Base-by-base conservation (phyloP, 1,140 invertebrate species). In the Aphelinus atriplicis region DNA sequence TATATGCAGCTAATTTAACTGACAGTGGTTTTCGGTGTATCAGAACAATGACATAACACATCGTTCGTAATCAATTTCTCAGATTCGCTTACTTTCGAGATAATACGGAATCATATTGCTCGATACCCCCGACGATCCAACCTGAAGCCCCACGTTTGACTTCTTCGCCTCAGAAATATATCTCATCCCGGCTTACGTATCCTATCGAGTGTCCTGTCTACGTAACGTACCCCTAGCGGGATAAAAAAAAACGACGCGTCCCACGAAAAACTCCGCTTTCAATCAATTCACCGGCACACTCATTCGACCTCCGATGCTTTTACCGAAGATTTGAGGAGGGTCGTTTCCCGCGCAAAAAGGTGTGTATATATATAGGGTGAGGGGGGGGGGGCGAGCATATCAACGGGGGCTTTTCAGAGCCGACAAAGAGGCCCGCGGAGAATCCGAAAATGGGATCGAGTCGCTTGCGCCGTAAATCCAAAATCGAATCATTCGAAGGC, bases 401-500 rank as follows among this genome's bases (percentile, higher is more conserved):
- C 66, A 67, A 48, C 50, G 65, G 4, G 9, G 51, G 4, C 50
- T 58, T 68, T 64, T 9, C 70, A 72, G 51, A 5, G 61, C 53
- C 26, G 26, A 26, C 26, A 26, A 26, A 26, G 26, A 26, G 46
- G 51, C 51, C 3, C 58, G 47, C 60, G 63, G 46, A 46, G 56
- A 60, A 74, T 68, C 53, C 60, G 58, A 74, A 74, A 74, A 69
- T 63, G 73, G 66, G 63, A 74, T 74, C 60, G 57, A 68, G 57
- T 68, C 72, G 65, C 58, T 55, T n/a, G 43, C 26, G 51, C 58
- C 58, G 65, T 67, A 73, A 68, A 74, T 74, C 73, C 65, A 74
- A 74, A 74, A 74, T 74, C 60, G 73, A 74, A 69, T 57, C 65
- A 51, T 50, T 66, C 64, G 71, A 42, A 50, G 55, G 55, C 42